Percentiles rank a stretch among this genome's conserved stretches.
These are phyloP conservation scores for Drosophila saltans DNA, from an alignment of 1,140 invertebrate genomes.

Conservation along the genomic window DNA sequence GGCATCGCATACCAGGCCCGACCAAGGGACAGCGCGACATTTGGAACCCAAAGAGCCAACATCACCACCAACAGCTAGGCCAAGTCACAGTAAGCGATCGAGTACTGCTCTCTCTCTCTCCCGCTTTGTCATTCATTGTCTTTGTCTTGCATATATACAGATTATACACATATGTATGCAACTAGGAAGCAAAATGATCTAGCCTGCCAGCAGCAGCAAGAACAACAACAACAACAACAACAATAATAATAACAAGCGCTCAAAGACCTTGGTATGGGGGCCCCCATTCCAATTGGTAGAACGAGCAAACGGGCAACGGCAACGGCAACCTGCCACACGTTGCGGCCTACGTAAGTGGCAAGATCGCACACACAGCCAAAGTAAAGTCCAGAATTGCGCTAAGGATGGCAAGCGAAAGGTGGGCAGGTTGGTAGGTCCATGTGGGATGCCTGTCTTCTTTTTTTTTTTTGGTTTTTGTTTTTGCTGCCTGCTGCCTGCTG, in stretches of 20 bases:
- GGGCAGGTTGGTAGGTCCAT: slow-evolving; percentile 73
- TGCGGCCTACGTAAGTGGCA: slow-evolving; percentile 82
- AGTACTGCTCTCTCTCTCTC: slow-evolving; percentile 23
- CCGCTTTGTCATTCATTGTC: slow-evolving; percentile 38
- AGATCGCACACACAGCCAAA: slow-evolving; percentile 68
- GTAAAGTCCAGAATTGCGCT: slow-evolving; percentile 50
- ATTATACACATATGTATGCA: slow-evolving; percentile 55
- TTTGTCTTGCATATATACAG: slow-evolving; percentile 46
- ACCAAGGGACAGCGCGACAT: slow-evolving; percentile 76
- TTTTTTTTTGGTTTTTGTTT: slow-evolving; percentile 36
- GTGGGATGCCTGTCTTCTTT: slow-evolving; percentile 51
- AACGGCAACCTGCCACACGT: slow-evolving; percentile 81
- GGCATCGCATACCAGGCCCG: slow-evolving; percentile 34
- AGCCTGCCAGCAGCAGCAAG: slow-evolving; percentile 67
- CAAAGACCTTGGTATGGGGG: slow-evolving; percentile 76
- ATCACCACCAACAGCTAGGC: slow-evolving; percentile 50
- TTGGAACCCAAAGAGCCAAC: slow-evolving; percentile 35
- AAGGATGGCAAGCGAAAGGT: slow-evolving; percentile 79
- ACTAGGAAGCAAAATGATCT: slow-evolving; percentile 81
- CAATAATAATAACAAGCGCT: slow-evolving; percentile 47
- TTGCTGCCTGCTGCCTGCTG: slow-evolving; percentile 26
- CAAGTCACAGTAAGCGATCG: slow-evolving; percentile 49
- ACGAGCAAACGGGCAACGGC: slow-evolving; percentile 57
- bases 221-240: slow-evolving; percentile 49
- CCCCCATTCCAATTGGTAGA: slow-evolving; percentile 48